A percentile compares a stretch with the other conserved stretches of the same genome.
phyloP scores from a whole-genome alignment of 2,797 vertebrate species.

The Zenarchopterus dispar region DNA sequence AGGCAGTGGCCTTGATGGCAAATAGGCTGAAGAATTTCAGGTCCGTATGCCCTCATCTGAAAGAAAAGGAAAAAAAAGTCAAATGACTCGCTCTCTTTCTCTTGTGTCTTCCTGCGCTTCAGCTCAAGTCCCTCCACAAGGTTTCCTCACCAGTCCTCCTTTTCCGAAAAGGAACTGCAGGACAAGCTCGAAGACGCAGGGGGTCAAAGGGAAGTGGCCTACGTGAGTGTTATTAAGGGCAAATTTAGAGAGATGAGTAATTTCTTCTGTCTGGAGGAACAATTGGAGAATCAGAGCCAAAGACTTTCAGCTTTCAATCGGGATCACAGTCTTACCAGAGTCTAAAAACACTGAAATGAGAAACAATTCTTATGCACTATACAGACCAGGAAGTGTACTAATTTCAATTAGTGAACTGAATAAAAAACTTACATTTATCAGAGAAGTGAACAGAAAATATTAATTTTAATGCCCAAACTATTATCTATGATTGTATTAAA shows the following conservation, averaged over 20 bases:
- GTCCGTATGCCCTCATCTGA: slow-evolving; percentile 73
- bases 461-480: too few relatives aligned
- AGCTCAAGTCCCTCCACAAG: slow-evolving; percentile 69
- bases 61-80: slow-evolving; percentile 21
- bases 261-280: slow-evolving; percentile 68
- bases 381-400: not conserved
- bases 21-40: slow-evolving; percentile 81
- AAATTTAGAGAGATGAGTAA: slow-evolving; percentile 55
- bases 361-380: slow-evolving; percentile 8
- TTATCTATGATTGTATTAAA: too few relatives aligned
- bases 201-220: slow-evolving; percentile 79
- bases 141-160: slow-evolving; percentile 85
- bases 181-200: slow-evolving; percentile 68
- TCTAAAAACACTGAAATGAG: slow-evolving; percentile 9
- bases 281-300: slow-evolving; percentile 73
- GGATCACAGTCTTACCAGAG: slow-evolving; percentile 18
- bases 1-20: slow-evolving; percentile 70
- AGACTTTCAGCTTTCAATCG: slow-evolving; percentile 46
- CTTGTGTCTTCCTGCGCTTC: slow-evolving; percentile 75
- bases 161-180: slow-evolving; percentile 84
- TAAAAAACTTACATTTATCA: not conserved
- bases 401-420: not conserved
- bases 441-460: not conserved
- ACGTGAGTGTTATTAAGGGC: slow-evolving; percentile 74
- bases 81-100: slow-evolving; percentile 73